phyloP scores from a whole-genome alignment of 2,113 vertebrate genomes.

The Siniperca chuatsi region DNA sequence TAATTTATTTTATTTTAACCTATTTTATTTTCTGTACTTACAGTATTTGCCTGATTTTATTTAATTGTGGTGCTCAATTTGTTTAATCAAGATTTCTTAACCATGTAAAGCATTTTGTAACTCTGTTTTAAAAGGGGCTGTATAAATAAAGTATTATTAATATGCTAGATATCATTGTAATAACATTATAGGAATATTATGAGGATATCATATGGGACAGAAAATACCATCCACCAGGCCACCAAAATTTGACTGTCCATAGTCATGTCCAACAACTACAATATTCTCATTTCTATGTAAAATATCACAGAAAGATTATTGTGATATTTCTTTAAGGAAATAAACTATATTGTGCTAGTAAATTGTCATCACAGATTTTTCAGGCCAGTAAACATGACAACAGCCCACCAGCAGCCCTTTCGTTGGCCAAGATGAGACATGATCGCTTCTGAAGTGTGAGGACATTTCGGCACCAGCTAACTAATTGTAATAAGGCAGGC shows the following conservation, averaged over 20 bases:
- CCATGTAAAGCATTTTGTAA: no score
- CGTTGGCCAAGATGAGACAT: constrained; percentile 62
- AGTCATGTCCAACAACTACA: no score
- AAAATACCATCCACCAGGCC: neutral
- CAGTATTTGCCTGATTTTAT: neutral
- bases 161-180: neutral
- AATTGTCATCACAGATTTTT: constrained; percentile 71
- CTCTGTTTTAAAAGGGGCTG: neutral
- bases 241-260: neutral
- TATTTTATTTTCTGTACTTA: neutral
- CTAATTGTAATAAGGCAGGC: constrained; percentile 82
- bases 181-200: neutral
- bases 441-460: constrained; percentile 77
- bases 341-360: constrained; percentile 30
- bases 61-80: no score
- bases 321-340: constrained; percentile 27
- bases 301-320: constrained; percentile 10
- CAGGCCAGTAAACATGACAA: constrained; percentile 65
- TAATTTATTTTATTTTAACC: neutral
- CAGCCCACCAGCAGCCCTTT: constrained; percentile 69
- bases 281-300: neutral
- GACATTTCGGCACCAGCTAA: constrained; percentile 79
- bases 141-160: neutral
- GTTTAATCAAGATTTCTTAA: no score
- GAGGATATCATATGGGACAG: neutral